Evolutionary conservation across 2,113 vertebrate genomes (phyloP).

Genomic region (Salvelinus namaycush): DNA sequence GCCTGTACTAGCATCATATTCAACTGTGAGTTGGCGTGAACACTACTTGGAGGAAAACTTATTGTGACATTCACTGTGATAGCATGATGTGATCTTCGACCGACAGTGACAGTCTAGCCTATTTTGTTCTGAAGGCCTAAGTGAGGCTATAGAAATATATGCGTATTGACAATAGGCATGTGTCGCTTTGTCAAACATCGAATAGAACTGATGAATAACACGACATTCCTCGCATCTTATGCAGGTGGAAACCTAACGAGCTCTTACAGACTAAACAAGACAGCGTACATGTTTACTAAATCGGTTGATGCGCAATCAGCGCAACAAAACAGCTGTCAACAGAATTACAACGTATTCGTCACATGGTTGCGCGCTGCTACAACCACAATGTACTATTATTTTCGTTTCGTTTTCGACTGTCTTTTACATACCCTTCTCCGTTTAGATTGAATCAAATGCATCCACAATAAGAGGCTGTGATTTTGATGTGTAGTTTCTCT

Average conservation of each 20-base stretch:
- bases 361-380: neutral
- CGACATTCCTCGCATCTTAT: neutral
- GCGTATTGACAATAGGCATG: too few relatives aligned
- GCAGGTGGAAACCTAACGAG: neutral
- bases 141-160: too few relatives aligned
- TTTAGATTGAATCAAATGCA: conserved; percentile 62
- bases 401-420: neutral
- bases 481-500: conserved; percentile 35
- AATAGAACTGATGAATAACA: neutral
- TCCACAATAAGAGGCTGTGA: conserved; percentile 63
- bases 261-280: neutral
- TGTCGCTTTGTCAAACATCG: neutral
- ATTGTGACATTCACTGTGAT: neutral
- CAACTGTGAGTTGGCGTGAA: neutral
- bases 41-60: neutral
- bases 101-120: neutral
- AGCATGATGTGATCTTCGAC: neutral
- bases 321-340: neutral
- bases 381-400: neutral
- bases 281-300: neutral
- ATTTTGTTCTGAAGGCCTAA: too few relatives aligned
- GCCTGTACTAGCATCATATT: neutral
- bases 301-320: neutral
- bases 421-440: conserved; percentile 60
- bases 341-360: neutral